These are phyloP conservation scores for Threskiornis aethiopicus DNA, from an alignment of 2,797 vertebrate species.

Conservation along the genomic window DNA sequence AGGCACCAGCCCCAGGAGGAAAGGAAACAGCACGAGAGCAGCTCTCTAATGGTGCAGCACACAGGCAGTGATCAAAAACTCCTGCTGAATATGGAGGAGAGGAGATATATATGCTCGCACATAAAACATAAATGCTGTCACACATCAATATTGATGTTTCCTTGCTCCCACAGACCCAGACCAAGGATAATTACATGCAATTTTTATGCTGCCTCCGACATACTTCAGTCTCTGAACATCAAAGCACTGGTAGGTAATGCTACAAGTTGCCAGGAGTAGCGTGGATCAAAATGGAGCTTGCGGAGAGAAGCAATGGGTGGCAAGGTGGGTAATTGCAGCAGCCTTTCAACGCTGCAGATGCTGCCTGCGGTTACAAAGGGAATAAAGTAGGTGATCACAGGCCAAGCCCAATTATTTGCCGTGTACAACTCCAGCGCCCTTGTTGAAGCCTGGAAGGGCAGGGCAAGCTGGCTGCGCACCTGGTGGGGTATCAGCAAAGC, in stretches of 20 bases:
- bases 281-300: conserved; percentile 7
- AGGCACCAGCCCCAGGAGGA: background rate
- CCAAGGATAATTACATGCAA: conserved; percentile 55
- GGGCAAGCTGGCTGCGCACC: background rate
- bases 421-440: accelerated
- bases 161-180: conserved; percentile 42
- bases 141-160: conserved; percentile 64
- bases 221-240: conserved; percentile 23
- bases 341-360: background rate
- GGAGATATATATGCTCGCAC: background rate
- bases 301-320: background rate
- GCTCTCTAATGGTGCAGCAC: background rate
- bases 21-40: background rate
- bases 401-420: background rate
- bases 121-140: conserved; percentile 59
- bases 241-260: background rate
- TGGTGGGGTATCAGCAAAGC: background rate
- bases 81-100: background rate
- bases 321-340: background rate
- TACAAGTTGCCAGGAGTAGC: conserved; percentile 1
- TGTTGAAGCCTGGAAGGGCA: background rate
- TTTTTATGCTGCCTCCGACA: conserved; percentile 54
- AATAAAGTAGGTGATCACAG: background rate
- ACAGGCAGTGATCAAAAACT: conserved; percentile 18
- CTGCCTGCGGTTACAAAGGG: background rate